These are phyloP conservation scores for Latheticus oryzae DNA, from an alignment of 2,888 invertebrate genomes.

Conservation along the genomic window DNA sequence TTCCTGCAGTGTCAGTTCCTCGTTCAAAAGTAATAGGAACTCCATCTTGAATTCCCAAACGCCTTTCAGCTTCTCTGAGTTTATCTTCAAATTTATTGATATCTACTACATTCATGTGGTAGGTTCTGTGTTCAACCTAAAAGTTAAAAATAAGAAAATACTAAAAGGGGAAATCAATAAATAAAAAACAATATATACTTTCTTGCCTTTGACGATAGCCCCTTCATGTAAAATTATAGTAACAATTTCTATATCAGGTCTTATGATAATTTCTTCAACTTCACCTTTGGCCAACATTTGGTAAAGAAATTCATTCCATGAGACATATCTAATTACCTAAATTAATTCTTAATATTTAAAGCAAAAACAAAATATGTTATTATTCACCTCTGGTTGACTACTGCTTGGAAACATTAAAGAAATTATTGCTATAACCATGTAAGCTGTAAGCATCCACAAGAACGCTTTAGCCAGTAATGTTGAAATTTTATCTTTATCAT, in stretches of 20 bases:
- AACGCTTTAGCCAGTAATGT: slow-evolving; percentile 80
- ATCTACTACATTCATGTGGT: slow-evolving; percentile 88
- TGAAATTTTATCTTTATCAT: slow-evolving; percentile 78
- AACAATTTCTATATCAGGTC: slow-evolving; percentile 87
- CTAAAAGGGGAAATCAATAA: neutral
- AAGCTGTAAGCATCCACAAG: slow-evolving; percentile 84
- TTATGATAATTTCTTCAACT: slow-evolving; percentile 87
- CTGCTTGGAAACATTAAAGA: slow-evolving; percentile 78
- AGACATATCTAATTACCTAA: slow-evolving; percentile 80
- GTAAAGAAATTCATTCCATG: slow-evolving; percentile 97
- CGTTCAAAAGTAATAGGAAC: slow-evolving; percentile 88
- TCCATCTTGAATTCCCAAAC: slow-evolving; percentile 83
- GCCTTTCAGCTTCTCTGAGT: slow-evolving; percentile 84
- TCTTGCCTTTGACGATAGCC: slow-evolving; percentile 86
- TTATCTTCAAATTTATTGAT: slow-evolving; percentile 90
- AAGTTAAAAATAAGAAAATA: slow-evolving; percentile 51
- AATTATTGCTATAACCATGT: slow-evolving; percentile 78
- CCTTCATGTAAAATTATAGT: slow-evolving; percentile 87
- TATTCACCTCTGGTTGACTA: slow-evolving; percentile 78
- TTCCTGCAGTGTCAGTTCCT: slow-evolving; percentile 78
- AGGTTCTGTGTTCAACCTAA: slow-evolving; percentile 74
- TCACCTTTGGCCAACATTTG: slow-evolving; percentile 95
- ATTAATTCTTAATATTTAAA: no score
- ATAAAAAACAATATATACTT: slow-evolving; percentile 62
- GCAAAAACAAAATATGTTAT: no score